Evolutionary conservation across 2,888 invertebrate genomes (phyloP).

Genomic region (Deilephila porcellus): DNA sequence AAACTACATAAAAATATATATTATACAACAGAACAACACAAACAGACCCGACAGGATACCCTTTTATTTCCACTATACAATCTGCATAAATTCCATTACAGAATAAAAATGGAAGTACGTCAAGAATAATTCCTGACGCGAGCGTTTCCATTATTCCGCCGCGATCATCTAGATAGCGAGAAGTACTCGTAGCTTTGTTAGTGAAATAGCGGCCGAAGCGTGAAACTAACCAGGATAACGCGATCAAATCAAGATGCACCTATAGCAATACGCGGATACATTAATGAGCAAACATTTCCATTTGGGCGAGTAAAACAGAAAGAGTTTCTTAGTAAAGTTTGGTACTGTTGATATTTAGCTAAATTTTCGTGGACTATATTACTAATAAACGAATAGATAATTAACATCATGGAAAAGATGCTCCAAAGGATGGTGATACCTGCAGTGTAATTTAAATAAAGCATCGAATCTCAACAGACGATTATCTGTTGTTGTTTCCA

Average conservation of each 20-base stretch:
- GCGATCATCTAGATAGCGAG: conserved; percentile 34
- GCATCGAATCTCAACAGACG: too few relatives aligned
- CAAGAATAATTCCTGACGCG: conserved; percentile 32
- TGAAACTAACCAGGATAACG: conserved; percentile 28
- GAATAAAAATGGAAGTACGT: conserved; percentile 30
- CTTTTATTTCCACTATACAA: conserved; percentile 11
- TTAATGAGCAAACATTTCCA: not conserved
- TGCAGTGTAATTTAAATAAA: too few relatives aligned
- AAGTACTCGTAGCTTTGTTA: conserved; percentile 32
- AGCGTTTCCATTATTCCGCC: conserved; percentile 36
- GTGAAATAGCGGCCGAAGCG: conserved; percentile 28
- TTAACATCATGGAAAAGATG: too few relatives aligned
- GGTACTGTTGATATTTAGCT: not conserved
- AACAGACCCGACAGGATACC: conserved; percentile 1
- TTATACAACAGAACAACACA: not conserved
- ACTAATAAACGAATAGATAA: not conserved
- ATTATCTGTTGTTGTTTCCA: too few relatives aligned
- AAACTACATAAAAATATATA: not conserved
- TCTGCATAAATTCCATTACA: conserved; percentile 26
- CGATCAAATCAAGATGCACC: not conserved
- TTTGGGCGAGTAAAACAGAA: not conserved
- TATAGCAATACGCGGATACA: conserved; percentile 7
- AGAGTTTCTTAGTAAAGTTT: not conserved
- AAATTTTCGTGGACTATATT: not conserved
- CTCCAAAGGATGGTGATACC: too few relatives aligned